Evolutionary conservation across 1,140 invertebrate species (phyloP), one percentile per base, ranked within the genome.

Genomic region (Lordiphosa collinella): DNA sequence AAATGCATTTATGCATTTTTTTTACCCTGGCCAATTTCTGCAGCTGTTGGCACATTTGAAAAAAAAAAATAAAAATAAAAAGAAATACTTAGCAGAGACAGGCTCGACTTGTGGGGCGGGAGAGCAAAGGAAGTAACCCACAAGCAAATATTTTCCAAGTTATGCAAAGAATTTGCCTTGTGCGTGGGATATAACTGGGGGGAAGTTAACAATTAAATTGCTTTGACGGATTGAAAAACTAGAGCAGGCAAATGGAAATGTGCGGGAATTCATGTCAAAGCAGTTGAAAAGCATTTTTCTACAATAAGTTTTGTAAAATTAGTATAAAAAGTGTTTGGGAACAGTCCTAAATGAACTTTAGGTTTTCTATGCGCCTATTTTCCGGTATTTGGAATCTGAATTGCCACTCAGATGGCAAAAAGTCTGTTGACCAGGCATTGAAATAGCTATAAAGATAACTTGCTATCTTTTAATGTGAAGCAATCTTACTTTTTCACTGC

Each of bases 11-110:
- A 59, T 32, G 61, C 52, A 64, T 50, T 52, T 79, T 55, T 61
- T 22, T 53, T 62, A 40, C 41, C 41, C 59, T 80, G 75, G 69
- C 75, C 74, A 80, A 70, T 70, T 68, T 73, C 43, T 80, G 75
- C 75, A 80, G 75, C 76, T 80, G 75, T 61, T 79, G 68, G 76
- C 75, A 82, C 59, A 80, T 80, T 82, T 82, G 36, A 54, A 64
- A 70, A 58, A 51, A 38, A 25, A 53, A 49, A 31, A 54, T 60
- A 70, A 58, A 51, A 38, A 25, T 56, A 49, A 31, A 36, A 63
- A 58, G 67, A 46, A 65, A 50, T 58, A 29, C 25, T 43, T 47
- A 50, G 49, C 47, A 34, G 55, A 32, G 57, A 41, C 36, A 34
- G 50, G 31, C 31, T 41, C 41, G 22, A 44, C 41, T 44, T 54